Conservation (phyloP, 2,113 vertebrate genomes). For the Upupa epops region DNA sequence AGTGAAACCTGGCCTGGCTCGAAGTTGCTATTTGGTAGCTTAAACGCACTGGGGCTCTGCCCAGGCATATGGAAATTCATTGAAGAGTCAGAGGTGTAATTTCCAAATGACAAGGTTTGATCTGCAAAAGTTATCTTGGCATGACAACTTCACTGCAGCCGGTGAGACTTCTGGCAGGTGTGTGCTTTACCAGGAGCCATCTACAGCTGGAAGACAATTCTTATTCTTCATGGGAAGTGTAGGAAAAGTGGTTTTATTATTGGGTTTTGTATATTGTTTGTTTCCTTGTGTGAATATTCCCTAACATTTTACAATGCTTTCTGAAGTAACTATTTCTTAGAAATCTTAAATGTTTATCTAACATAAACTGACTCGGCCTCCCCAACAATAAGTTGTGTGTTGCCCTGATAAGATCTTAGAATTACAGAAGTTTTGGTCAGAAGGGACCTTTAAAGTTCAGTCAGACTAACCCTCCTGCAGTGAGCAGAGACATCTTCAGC, state of each 20-base stretch:
- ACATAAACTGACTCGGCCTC: background rate
- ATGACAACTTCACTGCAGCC: background rate
- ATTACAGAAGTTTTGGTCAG: background rate
- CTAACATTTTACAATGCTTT: background rate
- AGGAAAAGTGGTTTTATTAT: background rate
- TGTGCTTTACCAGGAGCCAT: background rate
- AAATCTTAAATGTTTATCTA: background rate
- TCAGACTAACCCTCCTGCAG: background rate
- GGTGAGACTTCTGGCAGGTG: background rate
- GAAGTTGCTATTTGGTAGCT: background rate
- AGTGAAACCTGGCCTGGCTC: background rate
- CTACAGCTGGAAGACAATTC: background rate
- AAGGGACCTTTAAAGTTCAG: background rate
- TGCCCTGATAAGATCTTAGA: background rate
- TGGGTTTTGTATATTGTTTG: background rate
- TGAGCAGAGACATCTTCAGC: background rate
- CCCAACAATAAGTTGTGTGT: background rate
- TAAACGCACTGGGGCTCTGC: background rate
- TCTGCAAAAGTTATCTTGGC: background rate
- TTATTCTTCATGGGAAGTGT: background rate
- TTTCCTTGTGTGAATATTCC: background rate
- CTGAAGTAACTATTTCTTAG: background rate
- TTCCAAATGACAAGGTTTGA: background rate
- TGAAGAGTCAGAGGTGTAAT: background rate
- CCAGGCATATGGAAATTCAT: background rate